phyloP scores from a whole-genome alignment of 1,140 invertebrate species.

The Nixonia krombeini region DNA sequence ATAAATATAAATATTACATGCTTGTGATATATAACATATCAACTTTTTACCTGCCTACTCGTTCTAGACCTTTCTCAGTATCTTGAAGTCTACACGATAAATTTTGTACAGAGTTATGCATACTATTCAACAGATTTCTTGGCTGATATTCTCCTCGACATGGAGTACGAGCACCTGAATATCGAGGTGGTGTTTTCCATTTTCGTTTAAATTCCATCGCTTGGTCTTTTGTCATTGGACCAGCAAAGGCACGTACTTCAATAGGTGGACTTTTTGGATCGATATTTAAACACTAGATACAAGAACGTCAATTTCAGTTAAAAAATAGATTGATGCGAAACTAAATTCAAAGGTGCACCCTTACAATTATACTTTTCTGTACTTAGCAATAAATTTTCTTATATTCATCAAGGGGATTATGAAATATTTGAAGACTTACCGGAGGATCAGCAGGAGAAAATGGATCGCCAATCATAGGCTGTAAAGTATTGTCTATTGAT shows the following conservation, averaged over 20 bases:
- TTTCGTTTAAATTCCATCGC: slow-evolving; percentile 81
- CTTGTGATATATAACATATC: neutral
- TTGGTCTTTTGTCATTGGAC: slow-evolving; percentile 84
- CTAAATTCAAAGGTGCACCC: no score
- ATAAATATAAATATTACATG: no score
- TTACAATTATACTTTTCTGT: no score
- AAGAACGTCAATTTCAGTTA: neutral
- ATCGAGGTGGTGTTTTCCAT: slow-evolving; percentile 85
- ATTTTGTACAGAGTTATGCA: slow-evolving; percentile 47
- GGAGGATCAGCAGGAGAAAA: slow-evolving; percentile 79
- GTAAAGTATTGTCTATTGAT: slow-evolving; percentile 79
- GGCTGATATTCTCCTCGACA: slow-evolving; percentile 22
- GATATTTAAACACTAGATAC: slow-evolving; percentile 73
- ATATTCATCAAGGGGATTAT: neutral
- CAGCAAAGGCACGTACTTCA: slow-evolving; percentile 85
- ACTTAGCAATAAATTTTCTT: slow-evolving; percentile 1
- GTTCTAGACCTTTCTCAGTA: slow-evolving; percentile 87
- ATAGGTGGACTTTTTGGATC: slow-evolving; percentile 79
- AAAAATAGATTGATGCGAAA: slow-evolving; percentile 44
- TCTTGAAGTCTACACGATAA: slow-evolving; percentile 78
- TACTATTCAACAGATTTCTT: slow-evolving; percentile 42
- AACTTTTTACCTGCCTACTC: slow-evolving; percentile 78
- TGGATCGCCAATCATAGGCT: slow-evolving; percentile 81
- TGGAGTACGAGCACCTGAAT: slow-evolving; percentile 45
- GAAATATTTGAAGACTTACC: slow-evolving; percentile 73